Percentiles rank a stretch among this genome's conserved stretches.
These are phyloP conservation scores for Neoascia interrupta DNA, from an alignment of 2,888 invertebrate species.

Conservation along the genomic window DNA sequence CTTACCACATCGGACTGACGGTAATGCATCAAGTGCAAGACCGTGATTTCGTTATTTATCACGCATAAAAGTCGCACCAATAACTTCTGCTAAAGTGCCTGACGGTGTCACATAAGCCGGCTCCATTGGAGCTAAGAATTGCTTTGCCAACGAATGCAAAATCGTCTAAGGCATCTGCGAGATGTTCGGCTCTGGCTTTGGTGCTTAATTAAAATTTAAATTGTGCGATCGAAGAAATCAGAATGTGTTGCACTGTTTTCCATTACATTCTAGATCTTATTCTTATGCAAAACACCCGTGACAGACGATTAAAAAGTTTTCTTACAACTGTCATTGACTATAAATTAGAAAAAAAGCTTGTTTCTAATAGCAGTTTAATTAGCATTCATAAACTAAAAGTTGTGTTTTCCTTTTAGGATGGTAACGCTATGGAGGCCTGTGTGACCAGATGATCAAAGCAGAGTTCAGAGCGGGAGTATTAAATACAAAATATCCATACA, in stretches of 20 bases:
- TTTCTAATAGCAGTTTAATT: slow-evolving; percentile 47
- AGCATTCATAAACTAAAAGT: slow-evolving; percentile 51
- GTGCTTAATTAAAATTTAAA: slow-evolving; percentile 62
- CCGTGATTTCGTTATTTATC: slow-evolving; percentile 67
- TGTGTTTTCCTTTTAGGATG: no score
- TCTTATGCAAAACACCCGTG: slow-evolving; percentile 6
- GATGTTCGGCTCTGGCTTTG: slow-evolving; percentile 19
- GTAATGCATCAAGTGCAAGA: slow-evolving; percentile 67
- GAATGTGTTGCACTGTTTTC: not conserved
- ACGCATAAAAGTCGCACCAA: slow-evolving; percentile 69
- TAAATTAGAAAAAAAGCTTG: slow-evolving; percentile 31
- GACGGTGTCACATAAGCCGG: slow-evolving; percentile 56
- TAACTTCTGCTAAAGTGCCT: slow-evolving; percentile 63
- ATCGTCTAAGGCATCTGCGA: slow-evolving; percentile 31
- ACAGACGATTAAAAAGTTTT: slow-evolving; percentile 46
- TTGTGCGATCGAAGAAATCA: slow-evolving; percentile 50
- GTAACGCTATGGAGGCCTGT: no score
- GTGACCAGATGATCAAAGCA: no score
- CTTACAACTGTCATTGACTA: slow-evolving; percentile 38
- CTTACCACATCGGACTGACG: slow-evolving; percentile 3
- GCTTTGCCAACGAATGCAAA: slow-evolving; percentile 26
- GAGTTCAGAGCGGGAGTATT: no score
- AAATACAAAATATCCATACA: no score
- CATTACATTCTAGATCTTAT: slow-evolving; percentile 12
- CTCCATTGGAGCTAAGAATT: slow-evolving; percentile 17